phyloP scores from a whole-genome alignment of 2,797 vertebrate species.

The Falco peregrinus region DNA sequence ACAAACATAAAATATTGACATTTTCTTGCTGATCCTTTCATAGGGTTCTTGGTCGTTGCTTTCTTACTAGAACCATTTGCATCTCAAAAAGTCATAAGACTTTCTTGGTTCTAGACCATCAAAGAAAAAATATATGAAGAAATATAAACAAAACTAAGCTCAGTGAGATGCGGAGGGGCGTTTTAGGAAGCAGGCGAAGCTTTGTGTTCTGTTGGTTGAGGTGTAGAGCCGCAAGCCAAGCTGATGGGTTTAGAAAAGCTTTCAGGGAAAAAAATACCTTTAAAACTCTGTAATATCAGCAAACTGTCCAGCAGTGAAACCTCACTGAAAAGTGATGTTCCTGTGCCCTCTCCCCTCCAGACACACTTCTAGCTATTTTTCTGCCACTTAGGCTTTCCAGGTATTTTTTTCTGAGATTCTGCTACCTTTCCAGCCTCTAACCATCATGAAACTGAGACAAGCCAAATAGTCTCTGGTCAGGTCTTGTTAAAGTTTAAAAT shows the following conservation, averaged over 20 bases:
- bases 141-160: not conserved
- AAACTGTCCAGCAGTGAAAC: not conserved
- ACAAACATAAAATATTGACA: rapidly evolving
- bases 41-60: not conserved
- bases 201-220: not conserved
- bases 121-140: not conserved
- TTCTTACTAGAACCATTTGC: not conserved
- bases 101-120: not conserved
- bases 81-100: not conserved
- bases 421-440: not conserved
- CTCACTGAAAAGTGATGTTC: not conserved
- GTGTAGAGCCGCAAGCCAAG: not conserved
- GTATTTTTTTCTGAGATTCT: conserved; percentile 1
- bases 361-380: not conserved
- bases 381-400: not conserved
- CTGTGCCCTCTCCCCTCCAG: not conserved
- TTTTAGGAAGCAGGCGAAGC: rapidly evolving
- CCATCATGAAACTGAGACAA: conserved; percentile 17
- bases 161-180: not conserved
- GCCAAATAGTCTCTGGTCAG: not conserved
- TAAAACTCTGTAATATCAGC: not conserved
- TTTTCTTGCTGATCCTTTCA: not conserved
- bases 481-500: conserved; percentile 19
- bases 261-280: not conserved
- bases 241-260: not conserved